Evolutionary conservation across 2,888 invertebrate species (phyloP), one percentile per base, ranked within the genome.

Genomic region (Apantesis nais): DNA sequence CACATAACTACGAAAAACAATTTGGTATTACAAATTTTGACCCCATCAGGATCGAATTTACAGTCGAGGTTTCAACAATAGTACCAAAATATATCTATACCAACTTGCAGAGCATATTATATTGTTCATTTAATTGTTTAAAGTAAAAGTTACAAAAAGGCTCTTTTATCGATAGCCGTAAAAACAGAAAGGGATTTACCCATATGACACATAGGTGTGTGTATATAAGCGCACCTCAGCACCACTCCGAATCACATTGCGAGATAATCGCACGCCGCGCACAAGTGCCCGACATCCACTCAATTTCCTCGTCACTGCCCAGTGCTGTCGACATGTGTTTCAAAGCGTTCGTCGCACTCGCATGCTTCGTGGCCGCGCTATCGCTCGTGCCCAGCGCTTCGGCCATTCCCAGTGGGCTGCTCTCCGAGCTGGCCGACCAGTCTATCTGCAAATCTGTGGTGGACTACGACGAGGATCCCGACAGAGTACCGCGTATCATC

Each of bases 401-500:
- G 65, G 67, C 34, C 22, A 73, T 9, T 61, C 64, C 67, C 72
- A 68, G 66, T 66, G 48, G 55, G 29, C 41, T 72, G 68, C 48
- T 66, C 37, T 71, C 71, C 19, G 64, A 62, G 31, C 68, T 76
- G n/a, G 66, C 58, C 68, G 69, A 72, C 63, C 68, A 69, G 62
- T 74, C 78, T 52, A 74, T 83, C 60, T 82, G 83, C 60, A 72
- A 71, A n/a, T 74, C 75, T n/a, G 67, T 41, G 61, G 85, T 89
- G 76, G 75, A 74, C 11, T 78, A 82, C 72, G 83, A 90, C 83
- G 78, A 74, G 19, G 68, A 89, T 79, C 71, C 75, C 14, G 73
- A 79, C 39, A 84, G 91, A 22, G 81, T 89, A 69, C 92, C 91
- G 72, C 84, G 83, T 34, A 76, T 80, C 66, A 91, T 92, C 77